Evolutionary conservation across 2,797 vertebrate species (phyloP).

Genomic region (Typhlichthys eigenmanni): DNA sequence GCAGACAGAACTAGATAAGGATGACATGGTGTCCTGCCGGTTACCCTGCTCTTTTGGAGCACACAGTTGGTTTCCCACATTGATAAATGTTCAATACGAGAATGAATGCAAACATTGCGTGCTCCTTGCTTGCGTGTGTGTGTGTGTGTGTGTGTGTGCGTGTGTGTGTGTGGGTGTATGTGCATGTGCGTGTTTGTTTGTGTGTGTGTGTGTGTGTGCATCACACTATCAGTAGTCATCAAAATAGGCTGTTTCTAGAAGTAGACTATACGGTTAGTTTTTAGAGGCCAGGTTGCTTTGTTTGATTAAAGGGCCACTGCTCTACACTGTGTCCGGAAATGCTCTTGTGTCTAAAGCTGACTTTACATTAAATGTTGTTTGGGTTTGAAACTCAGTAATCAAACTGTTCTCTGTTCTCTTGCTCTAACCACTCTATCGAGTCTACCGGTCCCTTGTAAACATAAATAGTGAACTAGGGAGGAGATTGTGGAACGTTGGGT

Average conservation of each 20-base stretch:
- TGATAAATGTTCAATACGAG: slow-evolving; percentile 61
- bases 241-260: not conserved
- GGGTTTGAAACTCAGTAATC: too few relatives aligned
- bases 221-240: slow-evolving; percentile 3
- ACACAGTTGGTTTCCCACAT: slow-evolving; percentile 71
- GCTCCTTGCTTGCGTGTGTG: not conserved
- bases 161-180: slow-evolving; percentile 4
- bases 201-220: not conserved
- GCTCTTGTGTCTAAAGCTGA: not conserved
- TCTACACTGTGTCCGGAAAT: not conserved
- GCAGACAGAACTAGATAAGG: slow-evolving; percentile 48
- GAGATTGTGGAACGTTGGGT: not conserved
- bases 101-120: slow-evolving; percentile 17
- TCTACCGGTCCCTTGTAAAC: too few relatives aligned
- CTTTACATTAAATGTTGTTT: too few relatives aligned
- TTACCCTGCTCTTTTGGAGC: slow-evolving; percentile 63
- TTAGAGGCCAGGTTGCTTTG: not conserved
- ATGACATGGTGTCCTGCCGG: slow-evolving; percentile 43
- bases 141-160: too few relatives aligned
- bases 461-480: too few relatives aligned
- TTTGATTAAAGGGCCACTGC: not conserved
- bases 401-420: too few relatives aligned
- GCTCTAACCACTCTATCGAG: too few relatives aligned
- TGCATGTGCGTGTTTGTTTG: not conserved
- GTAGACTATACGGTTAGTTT: not conserved